A percentile compares a stretch with the other conserved stretches of the same genome.
These are phyloP conservation scores for Miniopterus natalensis DNA, from an alignment of 2,113 vertebrate genomes.

Conservation along the genomic window DNA sequence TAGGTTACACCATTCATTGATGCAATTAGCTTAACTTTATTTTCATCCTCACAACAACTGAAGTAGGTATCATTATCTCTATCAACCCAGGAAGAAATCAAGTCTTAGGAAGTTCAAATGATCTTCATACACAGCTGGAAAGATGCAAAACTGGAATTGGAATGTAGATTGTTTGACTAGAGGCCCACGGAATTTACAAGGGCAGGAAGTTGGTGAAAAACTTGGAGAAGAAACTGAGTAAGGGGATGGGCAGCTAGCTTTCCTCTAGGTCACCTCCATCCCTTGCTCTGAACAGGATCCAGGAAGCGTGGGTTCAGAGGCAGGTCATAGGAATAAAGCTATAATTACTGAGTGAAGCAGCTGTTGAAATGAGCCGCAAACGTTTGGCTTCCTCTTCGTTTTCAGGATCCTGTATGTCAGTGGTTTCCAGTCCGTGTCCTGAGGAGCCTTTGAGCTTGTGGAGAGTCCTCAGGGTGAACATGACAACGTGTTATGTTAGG, in stretches of 20 bases:
- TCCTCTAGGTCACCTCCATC: neutral
- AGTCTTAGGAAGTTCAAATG: neutral
- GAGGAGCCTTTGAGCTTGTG: neutral
- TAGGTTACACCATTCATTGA: neutral
- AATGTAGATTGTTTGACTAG: neutral
- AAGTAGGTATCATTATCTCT: neutral
- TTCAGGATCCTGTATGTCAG: neutral
- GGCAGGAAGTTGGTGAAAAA: constrained; percentile 7
- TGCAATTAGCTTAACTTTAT: neutral
- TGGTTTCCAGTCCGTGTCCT: neutral
- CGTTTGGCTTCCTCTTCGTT: neutral
- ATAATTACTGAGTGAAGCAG: constrained; percentile 59
- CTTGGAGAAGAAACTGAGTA: neutral
- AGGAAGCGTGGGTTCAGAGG: constrained; percentile 61
- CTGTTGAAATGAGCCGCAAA: constrained; percentile 58
- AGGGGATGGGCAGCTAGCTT: neutral
- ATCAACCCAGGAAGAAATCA: neutral
- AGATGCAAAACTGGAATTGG: neutral
- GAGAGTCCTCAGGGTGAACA: neutral
- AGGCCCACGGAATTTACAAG: neutral
- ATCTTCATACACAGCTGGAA: neutral
- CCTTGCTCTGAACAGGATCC: constrained; percentile 45
- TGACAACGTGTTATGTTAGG: neutral
- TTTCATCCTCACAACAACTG: neutral
- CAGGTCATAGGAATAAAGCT: constrained; percentile 52